phyloP scores from a whole-genome alignment of 2,113 vertebrate species.

The Esox niger region DNA sequence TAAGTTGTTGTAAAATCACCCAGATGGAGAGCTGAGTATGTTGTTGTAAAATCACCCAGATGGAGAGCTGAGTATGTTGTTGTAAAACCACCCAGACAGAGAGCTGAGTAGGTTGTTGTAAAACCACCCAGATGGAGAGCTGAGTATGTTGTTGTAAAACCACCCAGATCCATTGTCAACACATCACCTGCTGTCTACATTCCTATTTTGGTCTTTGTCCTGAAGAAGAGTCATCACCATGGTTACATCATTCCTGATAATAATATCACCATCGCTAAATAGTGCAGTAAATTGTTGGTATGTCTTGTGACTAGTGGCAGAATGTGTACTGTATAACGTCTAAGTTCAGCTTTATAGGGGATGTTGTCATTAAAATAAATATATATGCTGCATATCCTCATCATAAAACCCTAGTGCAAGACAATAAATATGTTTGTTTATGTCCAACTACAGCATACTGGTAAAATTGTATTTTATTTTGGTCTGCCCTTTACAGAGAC shows the following conservation, averaged over 20 bases:
- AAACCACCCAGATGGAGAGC: constrained; percentile 83
- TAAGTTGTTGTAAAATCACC: constrained; percentile 54
- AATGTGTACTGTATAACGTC: neutral
- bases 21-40: constrained; percentile 93
- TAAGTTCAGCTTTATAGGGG: too few relatives aligned
- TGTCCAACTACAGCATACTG: neutral
- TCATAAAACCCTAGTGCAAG: neutral
- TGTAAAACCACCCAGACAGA: constrained; percentile 65
- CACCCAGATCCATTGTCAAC: constrained; percentile 30
- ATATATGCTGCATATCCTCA: neutral
- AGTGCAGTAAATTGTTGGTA: constrained; percentile 42
- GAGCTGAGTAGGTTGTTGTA: constrained; percentile 81
- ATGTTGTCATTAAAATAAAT: too few relatives aligned
- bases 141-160: constrained; percentile 72
- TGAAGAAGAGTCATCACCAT: constrained; percentile 51
- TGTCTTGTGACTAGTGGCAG: constrained; percentile 21
- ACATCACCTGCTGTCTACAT: constrained; percentile 39
- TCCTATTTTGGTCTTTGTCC: constrained; percentile 47
- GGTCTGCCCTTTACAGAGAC: constrained; percentile 76
- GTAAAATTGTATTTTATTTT: constrained; percentile 19
- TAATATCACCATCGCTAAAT: constrained; percentile 57
- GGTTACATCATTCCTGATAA: constrained; percentile 64
- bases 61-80: constrained; percentile 87
- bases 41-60: constrained; percentile 5
- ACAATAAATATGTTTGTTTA: neutral